Evolutionary conservation across 1,140 invertebrate species (phyloP).

Genomic region (Euura lappo): DNA sequence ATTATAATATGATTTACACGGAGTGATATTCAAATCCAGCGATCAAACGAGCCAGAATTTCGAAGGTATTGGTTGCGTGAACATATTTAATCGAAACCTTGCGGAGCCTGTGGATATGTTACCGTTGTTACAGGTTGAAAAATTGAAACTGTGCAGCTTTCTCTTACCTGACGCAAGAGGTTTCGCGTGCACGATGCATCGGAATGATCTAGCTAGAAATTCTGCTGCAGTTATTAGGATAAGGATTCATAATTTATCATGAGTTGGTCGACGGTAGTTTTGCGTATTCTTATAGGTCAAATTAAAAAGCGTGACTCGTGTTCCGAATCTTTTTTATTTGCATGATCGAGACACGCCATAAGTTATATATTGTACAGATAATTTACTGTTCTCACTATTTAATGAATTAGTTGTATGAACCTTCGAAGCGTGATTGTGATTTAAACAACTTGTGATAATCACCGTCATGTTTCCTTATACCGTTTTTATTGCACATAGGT

Average conservation of each 20-base stretch:
- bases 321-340: background rate
- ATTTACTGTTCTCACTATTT: background rate
- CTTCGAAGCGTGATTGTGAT: background rate
- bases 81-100: too few species aligned
- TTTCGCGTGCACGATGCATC: background rate
- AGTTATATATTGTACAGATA: background rate
- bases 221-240: background rate
- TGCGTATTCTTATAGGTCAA: background rate
- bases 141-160: conserved; percentile 7
- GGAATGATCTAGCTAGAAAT: conserved; percentile 1
- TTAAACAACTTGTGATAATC: background rate
- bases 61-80: too few species aligned
- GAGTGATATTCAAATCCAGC: too few species aligned
- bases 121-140: background rate
- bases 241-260: background rate
- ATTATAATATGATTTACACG: too few species aligned
- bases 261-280: background rate
- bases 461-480: background rate
- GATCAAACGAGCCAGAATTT: too few species aligned
- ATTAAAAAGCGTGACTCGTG: conserved; percentile 4
- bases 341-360: background rate
- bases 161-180: conserved; percentile 1
- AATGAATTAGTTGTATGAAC: background rate
- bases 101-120: background rate
- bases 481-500: background rate